phyloP scores from a whole-genome alignment of 2,888 invertebrate species.

The Drosophila borealis region DNA sequence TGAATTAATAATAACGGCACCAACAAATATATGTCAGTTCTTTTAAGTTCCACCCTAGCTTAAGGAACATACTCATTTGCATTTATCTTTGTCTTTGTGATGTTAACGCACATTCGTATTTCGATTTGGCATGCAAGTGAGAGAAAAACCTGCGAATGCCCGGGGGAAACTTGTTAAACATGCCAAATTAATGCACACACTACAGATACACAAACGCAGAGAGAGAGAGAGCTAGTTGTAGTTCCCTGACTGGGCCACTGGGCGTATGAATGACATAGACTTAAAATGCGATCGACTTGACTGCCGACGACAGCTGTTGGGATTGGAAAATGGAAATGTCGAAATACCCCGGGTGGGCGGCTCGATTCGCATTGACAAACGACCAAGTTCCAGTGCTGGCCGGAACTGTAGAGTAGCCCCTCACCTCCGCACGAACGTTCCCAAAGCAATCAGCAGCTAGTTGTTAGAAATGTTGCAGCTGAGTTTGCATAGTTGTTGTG shows the following conservation, averaged over 20 bases:
- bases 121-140: constrained; percentile 38
- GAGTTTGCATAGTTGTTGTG: constrained; percentile 9
- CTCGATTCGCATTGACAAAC: constrained; percentile 31
- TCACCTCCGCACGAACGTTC: neutral
- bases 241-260: constrained; percentile 33
- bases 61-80: constrained; percentile 3
- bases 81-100: constrained; percentile 5
- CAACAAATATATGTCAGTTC: no score
- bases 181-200: constrained; percentile 36
- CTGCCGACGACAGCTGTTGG: constrained; percentile 50
- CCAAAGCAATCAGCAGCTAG: constrained; percentile 6
- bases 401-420: constrained; percentile 28
- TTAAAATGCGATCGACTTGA: constrained; percentile 53
- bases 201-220: constrained; percentile 1
- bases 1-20: no score
- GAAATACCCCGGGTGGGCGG: constrained; percentile 26
- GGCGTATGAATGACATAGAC: constrained; percentile 70
- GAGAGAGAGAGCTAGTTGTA: constrained; percentile 16
- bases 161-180: constrained; percentile 64
- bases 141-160: constrained; percentile 16
- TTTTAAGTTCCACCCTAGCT: neutral
- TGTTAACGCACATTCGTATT: constrained; percentile 5
- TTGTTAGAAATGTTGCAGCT: constrained; percentile 14
- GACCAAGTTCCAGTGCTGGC: constrained; percentile 36
- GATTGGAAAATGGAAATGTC: constrained; percentile 42